A percentile compares a stretch with the other conserved stretches of the same genome.
phyloP scores from a whole-genome alignment of 2,113 vertebrate genomes.

The Andinoacara biseriatus region DNA sequence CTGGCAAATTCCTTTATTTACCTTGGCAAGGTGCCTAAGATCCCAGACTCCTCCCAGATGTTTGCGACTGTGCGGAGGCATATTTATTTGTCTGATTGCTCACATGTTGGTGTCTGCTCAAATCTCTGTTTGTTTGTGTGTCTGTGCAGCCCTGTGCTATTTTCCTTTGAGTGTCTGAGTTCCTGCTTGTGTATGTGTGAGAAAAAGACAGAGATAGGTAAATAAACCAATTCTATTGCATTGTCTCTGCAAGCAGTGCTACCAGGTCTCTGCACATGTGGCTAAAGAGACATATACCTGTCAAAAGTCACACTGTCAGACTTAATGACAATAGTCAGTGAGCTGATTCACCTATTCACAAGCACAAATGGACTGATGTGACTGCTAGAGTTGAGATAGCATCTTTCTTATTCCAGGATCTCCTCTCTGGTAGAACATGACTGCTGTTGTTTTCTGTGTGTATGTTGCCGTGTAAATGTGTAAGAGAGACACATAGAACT shows the following conservation, averaged over 20 bases:
- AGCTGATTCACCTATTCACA: not conserved
- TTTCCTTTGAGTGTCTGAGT: constrained; percentile 5
- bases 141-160: constrained; percentile 10
- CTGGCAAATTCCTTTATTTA: constrained; percentile 64
- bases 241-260: constrained; percentile 44
- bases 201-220: constrained; percentile 22
- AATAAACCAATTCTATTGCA: constrained; percentile 38
- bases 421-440: not conserved
- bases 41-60: constrained; percentile 55
- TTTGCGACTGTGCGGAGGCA: constrained; percentile 5
- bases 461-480: not conserved
- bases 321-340: not conserved
- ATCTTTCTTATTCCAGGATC: constrained; percentile 8
- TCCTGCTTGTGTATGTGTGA: not conserved
- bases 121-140: constrained; percentile 4
- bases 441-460: not conserved
- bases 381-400: not conserved
- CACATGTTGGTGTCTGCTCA: constrained; percentile 13
- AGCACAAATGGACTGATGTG: not conserved
- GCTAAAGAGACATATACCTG: constrained; percentile 33
- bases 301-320: constrained; percentile 6
- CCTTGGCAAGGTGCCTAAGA: constrained; percentile 55
- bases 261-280: constrained; percentile 56
- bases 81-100: constrained; percentile 58
- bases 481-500: not conserved